Conservation (phyloP, 30 jellyfish, hydroid and myxozoan species). For the Nemopilema nomurai region DNA sequence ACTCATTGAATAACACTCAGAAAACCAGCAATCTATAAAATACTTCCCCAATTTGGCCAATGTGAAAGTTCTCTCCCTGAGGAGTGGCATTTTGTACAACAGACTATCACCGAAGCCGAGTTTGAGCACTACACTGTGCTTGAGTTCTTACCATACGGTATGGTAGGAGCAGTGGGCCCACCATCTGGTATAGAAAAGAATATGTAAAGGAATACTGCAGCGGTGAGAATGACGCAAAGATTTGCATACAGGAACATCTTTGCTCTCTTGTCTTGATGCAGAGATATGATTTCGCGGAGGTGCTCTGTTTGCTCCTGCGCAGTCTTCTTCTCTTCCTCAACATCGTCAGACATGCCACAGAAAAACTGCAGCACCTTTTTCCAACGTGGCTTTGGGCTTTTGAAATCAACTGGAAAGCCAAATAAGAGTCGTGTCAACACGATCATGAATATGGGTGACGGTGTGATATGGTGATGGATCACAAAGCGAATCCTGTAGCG, state of each 20-base stretch:
- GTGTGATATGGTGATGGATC: no score
- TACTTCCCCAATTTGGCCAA: no score
- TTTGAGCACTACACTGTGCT: neutral
- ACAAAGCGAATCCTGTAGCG: no score
- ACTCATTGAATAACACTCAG: no score
- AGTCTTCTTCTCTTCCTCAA: constrained; percentile 67
- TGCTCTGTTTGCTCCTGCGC: constrained; percentile 85
- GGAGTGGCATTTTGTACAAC: no score
- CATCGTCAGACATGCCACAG: constrained; percentile 86
- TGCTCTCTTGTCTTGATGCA: constrained; percentile 81
- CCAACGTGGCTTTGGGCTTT: constrained; percentile 64
- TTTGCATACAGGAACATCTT: constrained; percentile 65
- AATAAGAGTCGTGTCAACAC: no score
- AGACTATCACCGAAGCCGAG: no score
- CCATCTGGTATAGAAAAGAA: constrained; percentile 96
- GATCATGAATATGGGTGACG: no score
- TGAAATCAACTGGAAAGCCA: constrained; percentile 41
- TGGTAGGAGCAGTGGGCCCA: constrained; percentile 96
- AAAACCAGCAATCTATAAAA: no score
- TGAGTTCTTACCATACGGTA: constrained; percentile 34
- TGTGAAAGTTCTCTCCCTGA: no score
- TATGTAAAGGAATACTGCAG: constrained; percentile 75
- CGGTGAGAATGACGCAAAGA: constrained; percentile 49
- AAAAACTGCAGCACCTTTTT: constrained; percentile 61
- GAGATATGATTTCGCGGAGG: constrained; percentile 75